A percentile compares a stretch with the other conserved stretches of the same genome.
phyloP scores from a whole-genome alignment of 2,797 vertebrate species.

The Anguilla pacifica region DNA sequence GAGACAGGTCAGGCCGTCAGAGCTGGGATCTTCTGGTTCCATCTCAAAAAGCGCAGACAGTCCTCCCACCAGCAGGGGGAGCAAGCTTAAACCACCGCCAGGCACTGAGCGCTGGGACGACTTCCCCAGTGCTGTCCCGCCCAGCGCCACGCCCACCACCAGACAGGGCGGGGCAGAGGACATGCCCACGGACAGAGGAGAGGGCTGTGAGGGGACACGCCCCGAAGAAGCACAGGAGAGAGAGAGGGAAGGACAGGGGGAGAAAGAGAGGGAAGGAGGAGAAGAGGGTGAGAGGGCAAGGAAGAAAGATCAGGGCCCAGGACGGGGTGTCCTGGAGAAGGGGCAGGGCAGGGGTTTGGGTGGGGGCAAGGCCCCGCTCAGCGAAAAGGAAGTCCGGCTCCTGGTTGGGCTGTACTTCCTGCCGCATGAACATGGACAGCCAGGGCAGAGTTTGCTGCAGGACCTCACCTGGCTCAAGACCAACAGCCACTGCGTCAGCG shows the following conservation, averaged over 20 bases:
- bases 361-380: slow-evolving; percentile 67
- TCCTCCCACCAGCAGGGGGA: slow-evolving; percentile 51
- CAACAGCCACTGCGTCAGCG: slow-evolving; percentile 76
- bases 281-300: not conserved
- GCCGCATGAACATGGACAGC: slow-evolving; percentile 78
- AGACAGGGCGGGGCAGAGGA: slow-evolving; percentile 18
- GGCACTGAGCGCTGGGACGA: slow-evolving; percentile 49
- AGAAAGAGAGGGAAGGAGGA: not conserved
- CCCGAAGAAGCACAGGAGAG: slow-evolving; percentile 40
- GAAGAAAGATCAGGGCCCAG: slow-evolving; percentile 38
- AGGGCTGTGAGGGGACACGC: slow-evolving; percentile 32
- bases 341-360: slow-evolving; percentile 52
- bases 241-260: slow-evolving; percentile 39
- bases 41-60: slow-evolving; percentile 58
- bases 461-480: slow-evolving; percentile 80
- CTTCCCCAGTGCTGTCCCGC: slow-evolving; percentile 57
- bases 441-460: slow-evolving; percentile 75
- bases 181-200: slow-evolving; percentile 16
- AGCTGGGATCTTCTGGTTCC: slow-evolving; percentile 58
- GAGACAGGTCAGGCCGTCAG: slow-evolving; percentile 62
- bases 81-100: slow-evolving; percentile 60
- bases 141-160: not conserved
- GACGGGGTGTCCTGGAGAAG: slow-evolving; percentile 53
- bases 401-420: slow-evolving; percentile 83
- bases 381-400: slow-evolving; percentile 73